Conservation (phyloP, 2,888 invertebrate genomes). For the Chorisops tibialis region DNA sequence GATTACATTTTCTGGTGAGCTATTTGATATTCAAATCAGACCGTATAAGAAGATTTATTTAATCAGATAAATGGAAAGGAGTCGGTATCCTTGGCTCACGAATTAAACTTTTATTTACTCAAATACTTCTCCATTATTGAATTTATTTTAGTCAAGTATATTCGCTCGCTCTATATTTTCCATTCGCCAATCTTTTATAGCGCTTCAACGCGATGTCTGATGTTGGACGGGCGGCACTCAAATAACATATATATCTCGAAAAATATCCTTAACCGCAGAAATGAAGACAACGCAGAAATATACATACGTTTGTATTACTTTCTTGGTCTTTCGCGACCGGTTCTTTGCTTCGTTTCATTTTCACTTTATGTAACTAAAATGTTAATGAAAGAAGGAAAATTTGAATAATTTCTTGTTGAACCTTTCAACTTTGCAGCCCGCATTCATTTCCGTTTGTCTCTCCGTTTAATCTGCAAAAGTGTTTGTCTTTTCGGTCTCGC, state of each 20-base stretch:
- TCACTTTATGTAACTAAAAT: conserved; percentile 28
- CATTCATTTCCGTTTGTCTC: no score
- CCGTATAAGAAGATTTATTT: conserved; percentile 29
- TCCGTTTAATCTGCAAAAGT: no score
- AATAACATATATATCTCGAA: not conserved
- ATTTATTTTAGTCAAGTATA: not conserved
- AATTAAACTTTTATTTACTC: conserved; percentile 30
- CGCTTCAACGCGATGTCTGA: no score
- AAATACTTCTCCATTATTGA: conserved; percentile 25
- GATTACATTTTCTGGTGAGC: not conserved
- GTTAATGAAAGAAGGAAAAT: conserved; percentile 28
- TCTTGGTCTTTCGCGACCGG: no score
- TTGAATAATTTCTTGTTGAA: conserved; percentile 19
- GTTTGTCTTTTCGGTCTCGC: no score
- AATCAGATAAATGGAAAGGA: conserved; percentile 30
- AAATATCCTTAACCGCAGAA: not conserved
- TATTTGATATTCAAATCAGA: conserved; percentile 29
- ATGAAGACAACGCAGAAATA: not conserved
- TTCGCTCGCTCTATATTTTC: not conserved
- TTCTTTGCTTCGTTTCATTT: no score
- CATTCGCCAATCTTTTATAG: no score
- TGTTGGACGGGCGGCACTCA: no score
- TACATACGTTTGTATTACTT: not conserved
- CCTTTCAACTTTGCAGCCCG: no score
- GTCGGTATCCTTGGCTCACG: conserved; percentile 17